Evolutionary conservation across 1,140 invertebrate species (phyloP), one percentile per base, ranked within the genome.

Genomic region (Cataglyphis hispanica): DNA sequence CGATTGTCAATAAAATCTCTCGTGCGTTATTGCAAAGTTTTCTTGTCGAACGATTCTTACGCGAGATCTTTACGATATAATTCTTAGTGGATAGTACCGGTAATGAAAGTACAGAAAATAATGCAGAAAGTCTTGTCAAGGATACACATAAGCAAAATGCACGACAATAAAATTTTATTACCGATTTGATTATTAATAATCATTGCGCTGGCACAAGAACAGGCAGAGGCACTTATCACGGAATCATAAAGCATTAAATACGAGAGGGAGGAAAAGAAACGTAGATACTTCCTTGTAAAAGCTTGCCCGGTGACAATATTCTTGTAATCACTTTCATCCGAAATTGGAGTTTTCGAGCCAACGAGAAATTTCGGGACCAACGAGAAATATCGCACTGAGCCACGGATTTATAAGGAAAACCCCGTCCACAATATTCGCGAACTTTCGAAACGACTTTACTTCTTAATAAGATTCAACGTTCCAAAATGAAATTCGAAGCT

Each of bases 391-490:
- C 77, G 76, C 78, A 86, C 72, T 70, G 81, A 89, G 85, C 75
- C 60, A 56, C 69, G 88, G 86, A 90, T 90, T 90, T 90, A 90
- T 90, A 90, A 88, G 84, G 70, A 84, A 50, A 76, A 74, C 72
- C 76, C 76, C 70, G 86, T 83, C 78, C 87, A 78, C 76, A 84
- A 91, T 91, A 90, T 91, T 90, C 89, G 89, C 80, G 53, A 90
- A 91, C 80, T 91, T 91, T 85, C 72, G 43, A 83, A 91, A 91
- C 89, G 89, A 91, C 89, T 91, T 91, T 91, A 90, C 89, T 91
- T 91, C 89, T 91, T 91, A 91, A 90, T 91, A 90, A 91, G 89
- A 91, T 91, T 91, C 89, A 90, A 84, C 88, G 89, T 90, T 84
- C 77, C 89, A 88, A 90, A 90, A 91, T 91, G 89, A 91, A 91